phyloP scores from a whole-genome alignment of 2,888 invertebrate genomes.

The Portevinia maculata region DNA sequence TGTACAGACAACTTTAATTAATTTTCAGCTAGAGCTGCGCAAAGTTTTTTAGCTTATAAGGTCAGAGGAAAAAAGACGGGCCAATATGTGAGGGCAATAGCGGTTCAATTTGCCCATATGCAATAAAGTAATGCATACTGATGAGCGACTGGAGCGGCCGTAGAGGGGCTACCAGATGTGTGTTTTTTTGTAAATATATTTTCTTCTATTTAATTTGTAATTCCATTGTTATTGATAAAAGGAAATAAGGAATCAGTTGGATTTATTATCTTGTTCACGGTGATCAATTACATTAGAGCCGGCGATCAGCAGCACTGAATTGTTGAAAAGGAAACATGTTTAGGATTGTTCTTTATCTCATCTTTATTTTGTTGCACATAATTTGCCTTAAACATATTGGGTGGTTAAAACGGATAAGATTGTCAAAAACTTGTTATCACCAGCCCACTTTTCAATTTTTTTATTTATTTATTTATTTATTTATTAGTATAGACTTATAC shows the following conservation, averaged over 20 bases:
- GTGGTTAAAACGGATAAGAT: too few relatives aligned
- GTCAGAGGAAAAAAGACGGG: slow-evolving; percentile 41
- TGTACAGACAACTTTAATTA: slow-evolving; percentile 70
- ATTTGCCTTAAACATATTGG: too few relatives aligned
- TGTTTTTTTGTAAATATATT: neutral
- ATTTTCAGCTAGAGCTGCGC: slow-evolving; percentile 56
- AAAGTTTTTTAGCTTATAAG: slow-evolving; percentile 68
- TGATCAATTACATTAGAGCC: slow-evolving; percentile 45
- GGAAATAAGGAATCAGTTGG: slow-evolving; percentile 49
- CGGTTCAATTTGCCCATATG: slow-evolving; percentile 71
- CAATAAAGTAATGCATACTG: slow-evolving; percentile 55
- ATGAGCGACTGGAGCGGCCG: neutral
- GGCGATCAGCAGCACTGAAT: too few relatives aligned
- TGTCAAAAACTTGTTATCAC: too few relatives aligned
- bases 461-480: too few relatives aligned
- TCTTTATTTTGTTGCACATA: too few relatives aligned
- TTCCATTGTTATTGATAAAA: slow-evolving; percentile 63
- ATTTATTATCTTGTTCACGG: slow-evolving; percentile 52
- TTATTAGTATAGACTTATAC: too few relatives aligned
- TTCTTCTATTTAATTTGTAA: slow-evolving; percentile 2
- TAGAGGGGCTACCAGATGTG: neutral
- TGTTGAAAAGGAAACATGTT: too few relatives aligned
- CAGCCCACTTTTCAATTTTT: too few relatives aligned
- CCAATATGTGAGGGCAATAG: slow-evolving; percentile 49
- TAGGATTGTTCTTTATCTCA: too few relatives aligned